phyloP scores from a whole-genome alignment of 1,140 invertebrate species.

The Bacillus rossius region DNA sequence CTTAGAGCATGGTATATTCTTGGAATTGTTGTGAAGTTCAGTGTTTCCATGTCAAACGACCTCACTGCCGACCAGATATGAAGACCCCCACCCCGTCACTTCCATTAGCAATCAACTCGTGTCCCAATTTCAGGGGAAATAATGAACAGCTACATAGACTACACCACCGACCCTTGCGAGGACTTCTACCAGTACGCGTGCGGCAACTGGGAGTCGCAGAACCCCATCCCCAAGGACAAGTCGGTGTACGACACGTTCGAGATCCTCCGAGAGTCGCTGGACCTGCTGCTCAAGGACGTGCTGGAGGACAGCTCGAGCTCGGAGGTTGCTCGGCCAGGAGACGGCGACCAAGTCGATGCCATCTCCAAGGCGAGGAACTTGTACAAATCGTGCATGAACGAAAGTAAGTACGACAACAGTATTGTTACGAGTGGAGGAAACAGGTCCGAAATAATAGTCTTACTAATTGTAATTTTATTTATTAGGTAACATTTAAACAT shows the following conservation, averaged over 20 bases:
- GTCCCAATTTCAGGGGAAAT: constrained; percentile 51
- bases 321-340: too few relatives aligned
- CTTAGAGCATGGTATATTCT: too few relatives aligned
- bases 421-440: too few relatives aligned
- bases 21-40: too few relatives aligned
- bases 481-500: too few relatives aligned
- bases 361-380: constrained; percentile 69
- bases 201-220: constrained; percentile 75
- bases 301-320: constrained; percentile 47
- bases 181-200: constrained; percentile 92
- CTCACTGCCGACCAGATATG: too few relatives aligned
- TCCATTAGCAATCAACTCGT: too few relatives aligned
- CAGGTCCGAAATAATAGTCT: too few relatives aligned
- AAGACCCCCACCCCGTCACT: too few relatives aligned
- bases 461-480: too few relatives aligned
- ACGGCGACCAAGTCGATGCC: constrained; percentile 41
- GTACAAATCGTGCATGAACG: constrained; percentile 81
- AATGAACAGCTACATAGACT: constrained; percentile 76
- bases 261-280: constrained; percentile 69
- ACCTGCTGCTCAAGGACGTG: constrained; percentile 60
- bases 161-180: constrained; percentile 69
- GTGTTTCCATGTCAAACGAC: too few relatives aligned
- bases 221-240: constrained; percentile 81
- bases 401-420: constrained; percentile 43
- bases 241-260: constrained; percentile 78